Evolutionary conservation across 2,113 vertebrate genomes (phyloP).

Genomic region (Stegostoma tigrinum): DNA sequence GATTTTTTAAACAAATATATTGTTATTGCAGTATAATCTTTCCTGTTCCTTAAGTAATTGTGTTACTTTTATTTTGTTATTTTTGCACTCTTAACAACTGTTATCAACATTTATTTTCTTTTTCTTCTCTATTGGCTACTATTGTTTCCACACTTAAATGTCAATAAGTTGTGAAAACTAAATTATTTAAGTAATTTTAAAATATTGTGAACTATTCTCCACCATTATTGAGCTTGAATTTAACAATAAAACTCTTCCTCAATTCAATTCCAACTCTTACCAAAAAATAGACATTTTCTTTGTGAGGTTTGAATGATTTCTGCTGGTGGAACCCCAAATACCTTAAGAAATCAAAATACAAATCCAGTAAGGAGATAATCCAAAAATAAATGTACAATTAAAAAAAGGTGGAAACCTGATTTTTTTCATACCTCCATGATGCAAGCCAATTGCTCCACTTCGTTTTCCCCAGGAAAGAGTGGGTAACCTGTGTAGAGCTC

Average conservation of each 20-base stretch:
- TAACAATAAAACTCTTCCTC: neutral
- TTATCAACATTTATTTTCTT: neutral
- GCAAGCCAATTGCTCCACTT: constrained; percentile 84
- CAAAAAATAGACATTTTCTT: constrained; percentile 75
- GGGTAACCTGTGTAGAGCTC: constrained; percentile 82
- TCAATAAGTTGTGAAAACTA: neutral
- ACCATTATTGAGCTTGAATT: neutral
- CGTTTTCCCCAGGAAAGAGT: constrained; percentile 83
- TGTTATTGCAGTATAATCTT: neutral
- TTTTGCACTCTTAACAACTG: neutral
- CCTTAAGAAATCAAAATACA: constrained; percentile 52
- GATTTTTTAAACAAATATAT: neutral
- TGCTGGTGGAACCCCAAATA: constrained; percentile 77
- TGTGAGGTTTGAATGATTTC: constrained; percentile 77
- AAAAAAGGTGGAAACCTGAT: neutral
- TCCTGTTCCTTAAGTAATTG: neutral
- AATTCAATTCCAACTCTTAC: constrained; percentile 54
- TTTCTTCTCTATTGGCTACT: neutral
- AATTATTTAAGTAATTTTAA: neutral
- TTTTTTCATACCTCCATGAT: constrained; percentile 77
- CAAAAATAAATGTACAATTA: neutral
- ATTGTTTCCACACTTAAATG: neutral
- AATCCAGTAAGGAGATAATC: neutral
- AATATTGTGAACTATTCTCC: neutral
- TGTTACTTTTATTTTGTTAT: neutral